These are phyloP conservation scores for Stomatorhinus walkeri DNA, from an alignment of 2,797 vertebrate genomes.

Conservation along the genomic window DNA sequence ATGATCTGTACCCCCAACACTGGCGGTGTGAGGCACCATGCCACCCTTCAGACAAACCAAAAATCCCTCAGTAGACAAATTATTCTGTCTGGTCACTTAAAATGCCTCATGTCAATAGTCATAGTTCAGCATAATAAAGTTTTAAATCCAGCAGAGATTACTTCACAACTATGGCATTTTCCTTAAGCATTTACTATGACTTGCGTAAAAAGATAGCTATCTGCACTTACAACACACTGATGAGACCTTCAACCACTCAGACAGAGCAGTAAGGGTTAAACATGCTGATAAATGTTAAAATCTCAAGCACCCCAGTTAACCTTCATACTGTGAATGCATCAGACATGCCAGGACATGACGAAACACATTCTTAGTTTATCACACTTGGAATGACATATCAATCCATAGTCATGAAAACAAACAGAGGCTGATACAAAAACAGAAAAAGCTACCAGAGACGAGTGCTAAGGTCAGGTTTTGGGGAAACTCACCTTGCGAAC, in stretches of 20 bases:
- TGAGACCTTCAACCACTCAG: not conserved
- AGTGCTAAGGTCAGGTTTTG: not conserved
- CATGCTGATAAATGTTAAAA: not conserved
- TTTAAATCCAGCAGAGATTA: not conserved
- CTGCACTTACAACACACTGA: not conserved
- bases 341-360: not conserved
- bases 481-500: conserved; percentile 76
- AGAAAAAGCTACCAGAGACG: not conserved
- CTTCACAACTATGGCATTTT: not conserved
- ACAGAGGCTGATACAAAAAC: not conserved
- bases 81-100: not conserved
- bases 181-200: not conserved
- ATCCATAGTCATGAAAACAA: not conserved
- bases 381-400: not conserved
- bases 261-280: not conserved
- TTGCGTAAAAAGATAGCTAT: not conserved
- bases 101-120: not conserved
- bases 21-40: not conserved
- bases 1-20: not conserved
- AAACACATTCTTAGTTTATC: conserved; percentile 3
- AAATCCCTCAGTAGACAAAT: not conserved
- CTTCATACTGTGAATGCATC: not conserved
- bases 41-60: not conserved
- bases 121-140: not conserved
- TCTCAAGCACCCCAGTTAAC: not conserved